Evolutionary conservation across 2,797 vertebrate species (phyloP), one percentile per base, ranked within the genome.

Genomic region (Gouania willdenowi): DNA sequence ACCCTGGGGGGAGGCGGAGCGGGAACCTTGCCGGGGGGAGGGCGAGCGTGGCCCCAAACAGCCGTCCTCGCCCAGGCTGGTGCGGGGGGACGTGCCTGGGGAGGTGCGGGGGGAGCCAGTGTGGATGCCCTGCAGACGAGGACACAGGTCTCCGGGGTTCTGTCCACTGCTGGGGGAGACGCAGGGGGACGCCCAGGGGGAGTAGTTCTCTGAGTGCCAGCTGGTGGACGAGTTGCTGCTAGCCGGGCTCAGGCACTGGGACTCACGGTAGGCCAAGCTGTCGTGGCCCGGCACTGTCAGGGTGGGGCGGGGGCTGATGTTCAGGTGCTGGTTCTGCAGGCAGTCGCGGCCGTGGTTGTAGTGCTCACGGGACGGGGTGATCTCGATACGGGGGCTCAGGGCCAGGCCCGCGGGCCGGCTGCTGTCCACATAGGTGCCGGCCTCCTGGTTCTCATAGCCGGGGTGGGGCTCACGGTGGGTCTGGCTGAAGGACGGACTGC

Each of bases 221-320:
- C 95, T 98, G 89, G 95, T 89, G 80, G 97, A 99, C 47, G 97
- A 99, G 80, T 94, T 96, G 81, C 95, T 98, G 88, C 94, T 97
- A 84, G 93, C 94, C 1, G 97, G 97, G 77, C 97, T 99, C 87
- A 98, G 86, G 91, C 96, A 98, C 89, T 89, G 91, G 26, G 94
- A 92, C 83, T 98, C 95, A 35, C 97, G 91, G 83, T 97, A 98
- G 75, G 83, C 75, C 0, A 79, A 69, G 62, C 36, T 80, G 12
- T 98, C 95, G 66, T 92, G 92, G 68, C 93, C 94, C 0, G 95
- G 95, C 56, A 98, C 95, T 0, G 94, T 92, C 82, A 99, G 89
- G 21, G 94, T 95, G 80, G 94, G 90, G 77, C 94, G 81, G 19
- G 93, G 93, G 84, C 90, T 91, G 76, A 87, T 69, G 69, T 91